phyloP scores from a whole-genome alignment of 2,797 vertebrate species.

The Oceanodroma leucorhoa region DNA sequence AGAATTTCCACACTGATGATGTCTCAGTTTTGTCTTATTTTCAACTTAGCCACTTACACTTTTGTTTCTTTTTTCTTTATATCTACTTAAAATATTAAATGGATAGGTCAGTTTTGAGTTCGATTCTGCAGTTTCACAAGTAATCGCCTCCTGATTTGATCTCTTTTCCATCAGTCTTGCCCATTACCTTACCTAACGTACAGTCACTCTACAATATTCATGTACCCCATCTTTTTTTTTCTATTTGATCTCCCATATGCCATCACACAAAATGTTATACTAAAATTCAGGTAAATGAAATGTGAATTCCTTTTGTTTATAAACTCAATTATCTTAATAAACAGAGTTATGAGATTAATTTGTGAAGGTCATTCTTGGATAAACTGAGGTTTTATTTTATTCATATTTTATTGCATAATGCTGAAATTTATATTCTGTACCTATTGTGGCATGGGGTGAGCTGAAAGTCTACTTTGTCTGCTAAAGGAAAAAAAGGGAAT shows the following conservation, averaged over 20 bases:
- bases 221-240: not conserved
- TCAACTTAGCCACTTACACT: not conserved
- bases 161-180: not conserved
- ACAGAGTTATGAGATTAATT: not conserved
- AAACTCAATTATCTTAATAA: not conserved
- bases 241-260: not conserved
- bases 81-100: not conserved
- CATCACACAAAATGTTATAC: not conserved
- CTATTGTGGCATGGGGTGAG: not conserved
- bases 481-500: not conserved
- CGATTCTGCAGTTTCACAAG: not conserved
- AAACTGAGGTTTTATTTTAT: not conserved
- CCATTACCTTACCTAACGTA: not conserved
- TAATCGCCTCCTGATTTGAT: fast-evolving
- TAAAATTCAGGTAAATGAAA: not conserved
- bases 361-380: not conserved
- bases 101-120: not conserved
- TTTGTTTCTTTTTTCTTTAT: not conserved
- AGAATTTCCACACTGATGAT: not conserved
- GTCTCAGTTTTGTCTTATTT: not conserved
- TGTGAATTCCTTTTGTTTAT: not conserved
- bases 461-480: not conserved
- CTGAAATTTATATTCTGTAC: not conserved
- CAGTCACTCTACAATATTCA: not conserved
- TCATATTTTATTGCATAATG: not conserved